Conservation (phyloP, 2,113 vertebrate species). For the Siniperca chuatsi region DNA sequence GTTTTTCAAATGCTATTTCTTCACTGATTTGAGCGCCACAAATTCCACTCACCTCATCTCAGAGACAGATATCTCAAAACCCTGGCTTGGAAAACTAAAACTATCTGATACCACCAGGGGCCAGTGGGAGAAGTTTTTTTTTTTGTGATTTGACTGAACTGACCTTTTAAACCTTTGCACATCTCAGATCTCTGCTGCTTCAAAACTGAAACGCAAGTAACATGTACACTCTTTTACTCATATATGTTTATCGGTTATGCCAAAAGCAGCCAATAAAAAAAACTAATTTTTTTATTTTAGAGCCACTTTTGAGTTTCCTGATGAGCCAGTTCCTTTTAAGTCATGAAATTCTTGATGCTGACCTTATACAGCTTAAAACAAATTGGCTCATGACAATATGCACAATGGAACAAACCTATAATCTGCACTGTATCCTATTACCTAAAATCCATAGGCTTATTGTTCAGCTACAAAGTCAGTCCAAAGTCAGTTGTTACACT, state of each 20-base stretch:
- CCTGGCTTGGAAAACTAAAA: too few species aligned
- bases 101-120: too few species aligned
- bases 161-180: neutral
- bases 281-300: neutral
- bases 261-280: neutral
- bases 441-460: slow-evolving; percentile 7
- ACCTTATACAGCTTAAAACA: neutral
- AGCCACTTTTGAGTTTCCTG: neutral
- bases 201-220: neutral
- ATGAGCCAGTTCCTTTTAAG: neutral
- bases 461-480: slow-evolving; percentile 12
- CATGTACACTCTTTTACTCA: neutral
- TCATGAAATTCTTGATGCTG: neutral
- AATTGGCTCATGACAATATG: neutral
- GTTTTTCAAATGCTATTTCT: too few species aligned
- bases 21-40: too few species aligned
- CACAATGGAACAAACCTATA: slow-evolving; percentile 6
- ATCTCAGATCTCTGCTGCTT: neutral
- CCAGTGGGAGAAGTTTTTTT: too few species aligned
- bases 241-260: neutral
- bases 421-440: slow-evolving; percentile 7
- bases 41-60: too few species aligned
- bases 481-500: neutral
- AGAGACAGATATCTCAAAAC: too few species aligned
- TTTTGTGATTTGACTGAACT: too few species aligned